Percentiles rank a stretch among this genome's conserved stretches.
These are phyloP conservation scores for Thunnus thynnus DNA, from an alignment of 2,113 vertebrate genomes.

Conservation along the genomic window DNA sequence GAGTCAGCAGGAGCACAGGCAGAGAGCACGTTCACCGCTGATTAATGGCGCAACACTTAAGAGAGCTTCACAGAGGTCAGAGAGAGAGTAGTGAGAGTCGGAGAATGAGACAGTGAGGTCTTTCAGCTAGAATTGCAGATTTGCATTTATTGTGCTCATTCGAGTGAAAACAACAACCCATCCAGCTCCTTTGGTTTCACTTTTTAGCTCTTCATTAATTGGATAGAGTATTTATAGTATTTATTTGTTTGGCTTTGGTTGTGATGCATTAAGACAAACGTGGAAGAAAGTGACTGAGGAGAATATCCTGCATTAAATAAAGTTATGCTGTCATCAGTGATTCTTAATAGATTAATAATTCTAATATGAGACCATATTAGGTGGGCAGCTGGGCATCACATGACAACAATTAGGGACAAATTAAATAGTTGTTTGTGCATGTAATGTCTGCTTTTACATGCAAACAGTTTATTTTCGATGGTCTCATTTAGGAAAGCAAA, in stretches of 20 bases:
- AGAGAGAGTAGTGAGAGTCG: background rate
- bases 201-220: conserved; percentile 9
- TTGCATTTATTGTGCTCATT: background rate
- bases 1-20: conserved; percentile 2
- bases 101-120: background rate
- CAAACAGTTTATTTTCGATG: background rate
- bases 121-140: background rate
- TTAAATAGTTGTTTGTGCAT: too few species aligned
- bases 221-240: background rate
- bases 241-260: background rate
- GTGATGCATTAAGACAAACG: conserved; percentile 1
- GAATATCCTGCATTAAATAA: background rate
- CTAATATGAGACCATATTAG: background rate
- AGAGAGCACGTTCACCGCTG: conserved; percentile 9
- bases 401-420: background rate
- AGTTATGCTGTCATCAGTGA: background rate
- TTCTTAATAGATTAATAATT: too few species aligned
- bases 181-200: background rate
- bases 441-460: background rate
- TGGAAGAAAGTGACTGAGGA: background rate
- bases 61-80: conserved; percentile 27
- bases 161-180: background rate
- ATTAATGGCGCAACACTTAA: conserved; percentile 51
- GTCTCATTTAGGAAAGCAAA: background rate
- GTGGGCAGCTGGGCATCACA: background rate